Conservation (phyloP, 2,113 vertebrate genomes). For the Larimichthys polyactis region DNA sequence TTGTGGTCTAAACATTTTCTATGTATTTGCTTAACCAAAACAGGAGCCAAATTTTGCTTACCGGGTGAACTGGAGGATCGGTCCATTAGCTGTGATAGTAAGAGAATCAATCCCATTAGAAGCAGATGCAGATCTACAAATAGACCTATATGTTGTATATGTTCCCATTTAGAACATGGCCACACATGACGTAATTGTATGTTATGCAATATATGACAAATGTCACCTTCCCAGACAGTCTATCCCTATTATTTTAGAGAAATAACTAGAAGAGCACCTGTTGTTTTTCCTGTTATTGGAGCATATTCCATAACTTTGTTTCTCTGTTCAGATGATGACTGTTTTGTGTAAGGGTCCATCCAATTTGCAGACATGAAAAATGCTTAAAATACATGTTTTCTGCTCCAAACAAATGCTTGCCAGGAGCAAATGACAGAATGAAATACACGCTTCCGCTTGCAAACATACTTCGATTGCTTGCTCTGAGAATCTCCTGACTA, state of each 20-base stretch:
- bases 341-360: neutral
- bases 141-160: neutral
- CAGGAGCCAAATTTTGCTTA: too few species aligned
- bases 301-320: neutral
- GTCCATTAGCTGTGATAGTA: neutral
- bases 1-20: neutral
- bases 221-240: neutral
- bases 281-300: neutral
- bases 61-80: too few species aligned
- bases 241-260: neutral
- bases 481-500: neutral
- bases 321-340: neutral
- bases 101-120: neutral
- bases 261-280: neutral
- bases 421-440: neutral
- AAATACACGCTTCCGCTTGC: neutral
- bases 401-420: neutral
- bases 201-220: neutral
- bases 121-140: neutral
- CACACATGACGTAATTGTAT: neutral
- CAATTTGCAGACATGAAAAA: neutral
- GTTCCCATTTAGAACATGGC: neutral
- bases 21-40: neutral
- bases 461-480: neutral
- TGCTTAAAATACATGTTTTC: neutral